A percentile compares a stretch with the other conserved stretches of the same genome.
Conservation (phyloP, 2,797 vertebrate genomes). For the Tarsius wallacei region DNA sequence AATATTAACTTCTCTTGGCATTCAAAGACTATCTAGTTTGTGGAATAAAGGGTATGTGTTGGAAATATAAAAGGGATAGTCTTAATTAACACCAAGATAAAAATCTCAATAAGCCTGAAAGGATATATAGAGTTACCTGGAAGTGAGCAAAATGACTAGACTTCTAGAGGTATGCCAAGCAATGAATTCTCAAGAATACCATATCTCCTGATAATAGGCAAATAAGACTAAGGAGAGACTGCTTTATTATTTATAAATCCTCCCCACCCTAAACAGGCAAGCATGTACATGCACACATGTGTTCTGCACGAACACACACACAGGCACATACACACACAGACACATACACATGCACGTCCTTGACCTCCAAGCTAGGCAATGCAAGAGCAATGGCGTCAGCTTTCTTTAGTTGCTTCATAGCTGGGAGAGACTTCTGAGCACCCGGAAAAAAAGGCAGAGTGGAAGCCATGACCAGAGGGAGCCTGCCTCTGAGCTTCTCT, state of each 20-base stretch:
- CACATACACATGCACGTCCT: neutral
- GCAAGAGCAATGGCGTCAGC: neutral
- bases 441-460: neutral
- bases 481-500: rapidly evolving
- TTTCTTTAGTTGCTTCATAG: conserved; percentile 17
- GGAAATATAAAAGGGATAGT: neutral
- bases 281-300: neutral
- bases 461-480: neutral
- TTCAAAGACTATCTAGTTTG: neutral
- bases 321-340: no score
- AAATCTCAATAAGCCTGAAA: neutral
- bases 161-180: neutral
- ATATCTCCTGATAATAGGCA: neutral
- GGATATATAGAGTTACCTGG: neutral
- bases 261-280: neutral
- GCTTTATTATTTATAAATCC: neutral
- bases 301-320: no score
- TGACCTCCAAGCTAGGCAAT: neutral
- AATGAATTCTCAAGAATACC: neutral
- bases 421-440: neutral
- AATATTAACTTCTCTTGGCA: neutral
- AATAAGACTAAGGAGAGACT: neutral
- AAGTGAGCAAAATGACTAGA: neutral
- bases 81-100: neutral
- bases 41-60: neutral